Evolutionary conservation across 2,888 invertebrate species (phyloP).

Genomic region (Molorchus minor): DNA sequence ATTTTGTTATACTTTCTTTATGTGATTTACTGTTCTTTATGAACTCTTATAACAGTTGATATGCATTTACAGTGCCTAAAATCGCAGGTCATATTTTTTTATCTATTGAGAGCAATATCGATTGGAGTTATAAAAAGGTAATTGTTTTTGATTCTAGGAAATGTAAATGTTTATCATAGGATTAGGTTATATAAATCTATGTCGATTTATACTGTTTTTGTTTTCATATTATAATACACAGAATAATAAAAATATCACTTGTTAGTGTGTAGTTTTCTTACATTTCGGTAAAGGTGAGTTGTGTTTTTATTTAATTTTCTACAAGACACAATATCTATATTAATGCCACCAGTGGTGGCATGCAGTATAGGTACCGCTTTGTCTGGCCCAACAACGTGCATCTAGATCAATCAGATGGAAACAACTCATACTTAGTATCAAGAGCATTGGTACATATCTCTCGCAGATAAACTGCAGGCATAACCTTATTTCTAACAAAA

Average conservation of each 20-base stretch:
- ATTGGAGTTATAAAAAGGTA: not conserved
- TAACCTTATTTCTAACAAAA: too few relatives aligned
- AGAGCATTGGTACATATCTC: too few relatives aligned
- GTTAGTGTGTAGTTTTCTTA: constrained; percentile 40
- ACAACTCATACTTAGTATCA: too few relatives aligned
- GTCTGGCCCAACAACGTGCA: too few relatives aligned
- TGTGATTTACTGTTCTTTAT: constrained; percentile 15
- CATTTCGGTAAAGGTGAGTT: too few relatives aligned
- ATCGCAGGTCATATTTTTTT: not conserved
- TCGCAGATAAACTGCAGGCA: too few relatives aligned
- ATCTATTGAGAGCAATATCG: not conserved
- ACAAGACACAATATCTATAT: too few relatives aligned
- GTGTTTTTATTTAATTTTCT: too few relatives aligned
- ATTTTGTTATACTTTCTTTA: constrained; percentile 18
- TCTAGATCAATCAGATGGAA: too few relatives aligned
- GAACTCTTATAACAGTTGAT: constrained; percentile 13
- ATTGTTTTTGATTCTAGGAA: not conserved
- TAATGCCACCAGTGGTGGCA: too few relatives aligned
- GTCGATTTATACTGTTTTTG: constrained; percentile 51
- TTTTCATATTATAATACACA: constrained; percentile 53
- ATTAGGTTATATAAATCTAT: constrained; percentile 39
- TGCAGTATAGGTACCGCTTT: too few relatives aligned
- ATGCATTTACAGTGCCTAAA: not conserved
- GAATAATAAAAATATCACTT: constrained; percentile 54
- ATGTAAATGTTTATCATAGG: constrained; percentile 7